phyloP scores from a whole-genome alignment of 2,888 invertebrate genomes.

The Tetranychus piercei region DNA sequence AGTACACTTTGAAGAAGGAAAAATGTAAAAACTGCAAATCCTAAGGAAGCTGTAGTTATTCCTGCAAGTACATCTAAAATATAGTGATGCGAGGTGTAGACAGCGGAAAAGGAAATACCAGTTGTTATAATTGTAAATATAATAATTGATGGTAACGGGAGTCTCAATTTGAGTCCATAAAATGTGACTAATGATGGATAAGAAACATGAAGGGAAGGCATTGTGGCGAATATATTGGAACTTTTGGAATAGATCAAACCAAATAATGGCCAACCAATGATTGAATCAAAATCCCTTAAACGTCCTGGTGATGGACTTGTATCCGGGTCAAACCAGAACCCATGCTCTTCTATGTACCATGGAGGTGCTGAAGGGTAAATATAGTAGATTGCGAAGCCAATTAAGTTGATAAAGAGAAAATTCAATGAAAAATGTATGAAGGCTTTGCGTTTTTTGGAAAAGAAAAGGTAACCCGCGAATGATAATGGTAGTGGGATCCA shows the following conservation, averaged over 20 bases:
- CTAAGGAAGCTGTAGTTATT: conserved; percentile 1
- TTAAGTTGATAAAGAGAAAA: background rate
- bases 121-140: background rate
- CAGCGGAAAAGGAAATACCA: conserved; percentile 5
- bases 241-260: background rate
- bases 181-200: background rate
- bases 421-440: background rate
- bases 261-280: conserved; percentile 1
- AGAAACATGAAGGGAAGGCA: conserved; percentile 6
- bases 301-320: background rate
- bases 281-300: conserved; percentile 3
- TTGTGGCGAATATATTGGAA: conserved; percentile 8
- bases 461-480: conserved; percentile 3
- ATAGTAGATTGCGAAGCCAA: background rate
- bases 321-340: background rate
- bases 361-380: conserved; percentile 1
- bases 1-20: background rate
- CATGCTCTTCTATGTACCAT: background rate
- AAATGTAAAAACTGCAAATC: conserved; percentile 1
- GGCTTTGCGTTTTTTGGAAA: background rate
- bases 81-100: conserved; percentile 8
- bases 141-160: background rate
- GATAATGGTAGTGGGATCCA: conserved; percentile 1
- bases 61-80: conserved; percentile 8
- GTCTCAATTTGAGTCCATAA: conserved; percentile 8